phyloP scores from a whole-genome alignment of 2,888 invertebrate genomes.

The Leucophenga maculata region DNA sequence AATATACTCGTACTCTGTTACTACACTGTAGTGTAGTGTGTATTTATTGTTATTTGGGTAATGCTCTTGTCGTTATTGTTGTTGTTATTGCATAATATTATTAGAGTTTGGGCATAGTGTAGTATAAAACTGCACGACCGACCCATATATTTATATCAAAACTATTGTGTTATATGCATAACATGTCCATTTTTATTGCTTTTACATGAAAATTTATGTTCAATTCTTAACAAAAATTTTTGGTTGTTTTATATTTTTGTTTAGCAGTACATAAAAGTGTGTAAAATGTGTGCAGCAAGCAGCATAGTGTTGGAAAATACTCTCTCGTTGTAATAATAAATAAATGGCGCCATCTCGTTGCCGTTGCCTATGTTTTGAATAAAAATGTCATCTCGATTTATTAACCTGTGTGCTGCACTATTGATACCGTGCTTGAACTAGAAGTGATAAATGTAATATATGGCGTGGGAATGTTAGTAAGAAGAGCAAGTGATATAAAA shows the following conservation, averaged over 20 bases:
- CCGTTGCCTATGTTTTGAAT: conserved; percentile 32
- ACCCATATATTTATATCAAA: neutral
- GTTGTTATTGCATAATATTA: neutral
- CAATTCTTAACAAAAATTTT: conserved; percentile 31
- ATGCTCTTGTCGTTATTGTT: neutral
- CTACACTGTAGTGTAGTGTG: too few relatives aligned
- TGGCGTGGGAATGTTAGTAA: neutral
- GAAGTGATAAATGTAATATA: neutral
- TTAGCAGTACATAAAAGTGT: neutral
- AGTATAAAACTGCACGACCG: too few relatives aligned
- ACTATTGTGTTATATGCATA: conserved; percentile 42
- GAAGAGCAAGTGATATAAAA: neutral
- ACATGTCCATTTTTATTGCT: conserved; percentile 64
- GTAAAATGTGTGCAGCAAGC: too few relatives aligned
- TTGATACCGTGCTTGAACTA: neutral
- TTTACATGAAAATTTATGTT: conserved; percentile 65
- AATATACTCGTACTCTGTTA: neutral
- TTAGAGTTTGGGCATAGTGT: too few relatives aligned
- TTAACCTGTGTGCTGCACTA: conserved; percentile 64
- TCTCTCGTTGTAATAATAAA: conserved; percentile 22
- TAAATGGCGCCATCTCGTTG: conserved; percentile 11
- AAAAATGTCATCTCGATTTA: conserved; percentile 66
- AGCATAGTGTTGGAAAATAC: conserved; percentile 17
- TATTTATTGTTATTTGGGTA: conserved; percentile 2
- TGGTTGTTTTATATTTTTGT: conserved; percentile 26